phyloP scores from a whole-genome alignment of 2,113 vertebrate species.

The Rhinichthys klamathensis region DNA sequence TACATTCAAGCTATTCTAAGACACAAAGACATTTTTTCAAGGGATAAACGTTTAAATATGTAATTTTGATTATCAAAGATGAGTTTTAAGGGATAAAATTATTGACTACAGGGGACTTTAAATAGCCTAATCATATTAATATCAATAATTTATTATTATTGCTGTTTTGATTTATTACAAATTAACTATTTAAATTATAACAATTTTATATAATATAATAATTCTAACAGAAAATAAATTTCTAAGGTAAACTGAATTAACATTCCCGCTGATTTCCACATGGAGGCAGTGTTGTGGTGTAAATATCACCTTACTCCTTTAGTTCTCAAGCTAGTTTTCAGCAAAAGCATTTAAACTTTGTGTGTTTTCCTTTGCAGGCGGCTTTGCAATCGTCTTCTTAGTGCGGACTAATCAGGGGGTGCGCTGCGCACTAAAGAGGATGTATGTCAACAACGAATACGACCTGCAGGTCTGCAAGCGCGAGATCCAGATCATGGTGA shows the following conservation, averaged over 20 bases:
- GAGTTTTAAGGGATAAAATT: too few species aligned
- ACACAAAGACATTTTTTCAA: too few species aligned
- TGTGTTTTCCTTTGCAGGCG: constrained; percentile 74
- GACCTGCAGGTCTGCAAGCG: constrained; percentile 97
- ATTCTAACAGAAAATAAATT: not conserved
- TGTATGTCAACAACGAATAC: constrained; percentile 98
- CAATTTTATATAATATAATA: not conserved
- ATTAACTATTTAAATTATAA: not conserved
- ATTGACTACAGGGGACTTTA: too few species aligned
- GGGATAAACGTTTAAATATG: too few species aligned
- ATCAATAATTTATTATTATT: not conserved
- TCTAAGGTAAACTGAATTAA: not conserved
- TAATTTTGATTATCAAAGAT: too few species aligned
- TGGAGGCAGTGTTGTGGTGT: constrained; percentile 6
- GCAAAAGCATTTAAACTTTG: not conserved
- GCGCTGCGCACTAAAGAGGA: constrained; percentile 96
- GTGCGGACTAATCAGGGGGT: constrained; percentile 91
- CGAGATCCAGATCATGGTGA: constrained; percentile 99
- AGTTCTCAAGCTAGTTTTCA: not conserved
- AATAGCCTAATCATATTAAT: too few species aligned
- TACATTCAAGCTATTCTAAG: too few species aligned
- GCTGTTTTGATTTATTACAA: not conserved
- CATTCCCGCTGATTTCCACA: not conserved
- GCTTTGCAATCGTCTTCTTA: constrained; percentile 96
- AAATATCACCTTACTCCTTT: not conserved